A percentile compares a stretch with the other conserved stretches of the same genome.
Conservation (phyloP, 2,113 vertebrate species). For the Microcebus murinus region DNA sequence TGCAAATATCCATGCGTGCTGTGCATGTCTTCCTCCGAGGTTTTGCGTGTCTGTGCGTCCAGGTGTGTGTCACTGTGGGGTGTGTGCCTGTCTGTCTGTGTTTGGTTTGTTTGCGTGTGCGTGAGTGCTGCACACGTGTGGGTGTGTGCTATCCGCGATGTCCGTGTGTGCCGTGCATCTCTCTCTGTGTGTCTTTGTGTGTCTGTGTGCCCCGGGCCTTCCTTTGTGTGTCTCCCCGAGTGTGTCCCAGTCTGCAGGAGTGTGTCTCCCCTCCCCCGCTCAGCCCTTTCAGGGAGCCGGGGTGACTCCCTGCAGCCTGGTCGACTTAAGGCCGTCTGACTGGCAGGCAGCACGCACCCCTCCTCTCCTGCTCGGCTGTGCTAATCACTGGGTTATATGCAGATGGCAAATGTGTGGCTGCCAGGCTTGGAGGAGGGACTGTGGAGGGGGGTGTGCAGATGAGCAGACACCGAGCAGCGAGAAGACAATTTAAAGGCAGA, state of each 20-base stretch:
- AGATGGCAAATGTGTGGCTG: slow-evolving; percentile 77
- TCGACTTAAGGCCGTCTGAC: slow-evolving; percentile 28
- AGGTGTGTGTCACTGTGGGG: background rate
- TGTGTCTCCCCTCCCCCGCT: background rate
- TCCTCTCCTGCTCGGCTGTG: slow-evolving; percentile 47
- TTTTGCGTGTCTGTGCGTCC: background rate
- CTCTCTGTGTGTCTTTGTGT: background rate
- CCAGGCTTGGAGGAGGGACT: slow-evolving; percentile 66
- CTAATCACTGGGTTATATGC: slow-evolving; percentile 78
- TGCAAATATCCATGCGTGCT: background rate
- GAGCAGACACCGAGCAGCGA: slow-evolving; percentile 31
- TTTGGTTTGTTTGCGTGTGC: background rate
- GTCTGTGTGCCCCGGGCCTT: background rate
- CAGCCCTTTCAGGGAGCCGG: background rate
- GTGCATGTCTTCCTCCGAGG: background rate
- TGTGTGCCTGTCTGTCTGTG: background rate
- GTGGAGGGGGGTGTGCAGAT: slow-evolving; percentile 46
- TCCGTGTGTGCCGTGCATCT: background rate
- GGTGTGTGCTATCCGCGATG: background rate
- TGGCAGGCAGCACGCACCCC: slow-evolving; percentile 58
- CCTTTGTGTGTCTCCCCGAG: background rate
- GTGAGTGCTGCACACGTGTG: background rate
- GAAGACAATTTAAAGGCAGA: slow-evolving; percentile 51
- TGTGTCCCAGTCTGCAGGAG: background rate
- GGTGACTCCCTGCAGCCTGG: slow-evolving; percentile 44